phyloP scores from a whole-genome alignment of 2,113 vertebrate species.

The Ammodytes marinus region DNA sequence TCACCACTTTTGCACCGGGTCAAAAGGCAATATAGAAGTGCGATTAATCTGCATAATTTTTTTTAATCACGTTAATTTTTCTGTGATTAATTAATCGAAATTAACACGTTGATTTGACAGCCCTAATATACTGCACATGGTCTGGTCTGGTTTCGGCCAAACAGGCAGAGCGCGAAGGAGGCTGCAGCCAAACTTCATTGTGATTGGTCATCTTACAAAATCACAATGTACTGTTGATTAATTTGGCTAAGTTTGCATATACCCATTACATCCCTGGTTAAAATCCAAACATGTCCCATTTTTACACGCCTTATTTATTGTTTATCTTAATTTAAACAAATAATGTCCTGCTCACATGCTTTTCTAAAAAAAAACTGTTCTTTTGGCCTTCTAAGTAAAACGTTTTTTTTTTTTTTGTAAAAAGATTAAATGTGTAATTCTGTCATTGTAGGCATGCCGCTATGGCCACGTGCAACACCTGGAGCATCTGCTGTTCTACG shows the following conservation, averaged over 20 bases:
- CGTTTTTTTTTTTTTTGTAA: background rate
- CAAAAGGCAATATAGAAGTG: no score
- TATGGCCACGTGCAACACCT: slow-evolving; percentile 97
- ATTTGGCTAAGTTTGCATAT: background rate
- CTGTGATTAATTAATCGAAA: no score
- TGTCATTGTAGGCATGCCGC: slow-evolving; percentile 90
- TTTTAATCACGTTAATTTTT: no score
- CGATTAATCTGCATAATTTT: no score
- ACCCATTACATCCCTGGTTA: background rate
- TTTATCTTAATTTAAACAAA: background rate
- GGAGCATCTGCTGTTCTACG: slow-evolving; percentile 97
- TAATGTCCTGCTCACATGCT: background rate
- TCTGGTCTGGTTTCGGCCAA: background rate
- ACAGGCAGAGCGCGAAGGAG: background rate
- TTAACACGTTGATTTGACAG: no score
- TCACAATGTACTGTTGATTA: background rate
- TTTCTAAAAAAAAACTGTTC: background rate
- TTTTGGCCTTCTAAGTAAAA: background rate
- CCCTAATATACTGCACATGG: no score
- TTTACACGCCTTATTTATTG: background rate
- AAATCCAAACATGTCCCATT: background rate
- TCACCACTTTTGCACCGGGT: no score
- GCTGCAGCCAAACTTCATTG: background rate
- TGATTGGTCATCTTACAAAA: slow-evolving; percentile 11
- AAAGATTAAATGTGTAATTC: slow-evolving; percentile 14